These are phyloP conservation scores for Drosophila mayri DNA, from an alignment of 1,140 invertebrate species.

Conservation along the genomic window DNA sequence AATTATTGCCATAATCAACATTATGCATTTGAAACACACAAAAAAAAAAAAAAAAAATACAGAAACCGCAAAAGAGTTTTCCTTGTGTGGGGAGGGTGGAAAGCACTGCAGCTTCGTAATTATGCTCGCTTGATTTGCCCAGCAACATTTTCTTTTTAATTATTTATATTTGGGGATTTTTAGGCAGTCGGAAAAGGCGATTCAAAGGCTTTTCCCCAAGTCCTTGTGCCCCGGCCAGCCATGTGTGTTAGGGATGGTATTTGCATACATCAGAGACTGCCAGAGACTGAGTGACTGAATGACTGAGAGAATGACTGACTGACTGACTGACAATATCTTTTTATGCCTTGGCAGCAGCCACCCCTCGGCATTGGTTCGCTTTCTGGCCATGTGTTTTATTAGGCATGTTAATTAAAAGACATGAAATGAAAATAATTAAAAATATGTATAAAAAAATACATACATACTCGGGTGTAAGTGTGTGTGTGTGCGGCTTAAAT, in stretches of 20 bases:
- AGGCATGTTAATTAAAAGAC: slow-evolving; percentile 84
- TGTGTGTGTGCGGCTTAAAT: background rate
- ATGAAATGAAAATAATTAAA: slow-evolving; percentile 84
- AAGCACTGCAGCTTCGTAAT: slow-evolving; percentile 52
- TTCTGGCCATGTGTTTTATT: slow-evolving; percentile 81
- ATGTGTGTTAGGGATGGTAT: slow-evolving; percentile 68
- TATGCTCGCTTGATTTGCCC: slow-evolving; percentile 80
- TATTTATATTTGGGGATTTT: slow-evolving; percentile 83
- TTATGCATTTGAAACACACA: slow-evolving; percentile 80
- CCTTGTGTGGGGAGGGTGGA: background rate
- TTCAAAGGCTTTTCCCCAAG: slow-evolving; percentile 61
- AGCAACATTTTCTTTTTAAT: slow-evolving; percentile 82
- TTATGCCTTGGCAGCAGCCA: slow-evolving; percentile 56
- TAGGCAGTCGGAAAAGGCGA: slow-evolving; percentile 67
- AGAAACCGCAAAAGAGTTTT: slow-evolving; percentile 69
- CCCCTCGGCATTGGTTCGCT: slow-evolving; percentile 35
- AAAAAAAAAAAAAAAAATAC: slow-evolving; percentile 38
- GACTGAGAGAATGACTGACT: slow-evolving; percentile 36
- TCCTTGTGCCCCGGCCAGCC: slow-evolving; percentile 7
- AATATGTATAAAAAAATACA: slow-evolving; percentile 65
- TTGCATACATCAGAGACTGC: slow-evolving; percentile 72
- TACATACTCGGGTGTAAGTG: background rate
- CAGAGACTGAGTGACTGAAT: slow-evolving; percentile 33
- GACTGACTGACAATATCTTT: slow-evolving; percentile 70
- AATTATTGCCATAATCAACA: slow-evolving; percentile 85